phyloP scores from a whole-genome alignment of 2,888 invertebrate genomes.

The Bellardia bayeri region DNA sequence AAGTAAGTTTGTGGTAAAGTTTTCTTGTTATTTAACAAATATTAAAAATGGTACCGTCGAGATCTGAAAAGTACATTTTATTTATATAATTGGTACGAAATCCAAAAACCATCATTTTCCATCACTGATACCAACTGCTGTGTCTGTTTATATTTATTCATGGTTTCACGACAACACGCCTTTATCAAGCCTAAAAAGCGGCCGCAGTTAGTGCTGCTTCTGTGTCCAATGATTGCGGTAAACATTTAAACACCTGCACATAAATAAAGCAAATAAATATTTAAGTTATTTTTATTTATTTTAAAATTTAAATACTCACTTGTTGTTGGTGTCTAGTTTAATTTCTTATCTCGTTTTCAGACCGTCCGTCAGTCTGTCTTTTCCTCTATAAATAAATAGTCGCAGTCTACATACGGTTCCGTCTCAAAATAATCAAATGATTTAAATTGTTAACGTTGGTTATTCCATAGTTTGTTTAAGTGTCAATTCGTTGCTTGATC shows the following conservation, averaged over 20 bases:
- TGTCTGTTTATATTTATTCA: conserved; percentile 20
- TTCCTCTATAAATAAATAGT: conserved; percentile 9
- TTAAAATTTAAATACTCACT: conserved; percentile 21
- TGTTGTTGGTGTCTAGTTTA: conserved; percentile 3
- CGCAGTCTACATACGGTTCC: not conserved
- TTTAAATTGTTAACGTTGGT: conserved; percentile 26
- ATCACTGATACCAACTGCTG: not conserved
- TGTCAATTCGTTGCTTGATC: not conserved
- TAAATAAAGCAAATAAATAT: conserved; percentile 30
- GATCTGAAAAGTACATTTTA: no score
- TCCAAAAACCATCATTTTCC: no score
- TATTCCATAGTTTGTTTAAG: conserved; percentile 2
- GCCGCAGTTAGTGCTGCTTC: not conserved
- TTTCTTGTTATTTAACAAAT: no score
- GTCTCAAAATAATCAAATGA: conserved; percentile 15
- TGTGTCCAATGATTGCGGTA: not conserved
- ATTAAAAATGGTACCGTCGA: no score
- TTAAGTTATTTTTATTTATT: conserved; percentile 41
- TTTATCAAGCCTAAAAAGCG: conserved; percentile 9
- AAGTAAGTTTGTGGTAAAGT: no score
- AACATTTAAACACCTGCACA: conserved; percentile 20
- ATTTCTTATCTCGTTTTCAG: conserved; percentile 31
- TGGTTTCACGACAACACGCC: not conserved
- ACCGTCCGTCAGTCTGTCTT: not conserved
- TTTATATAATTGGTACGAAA: no score